Base-by-base conservation (phyloP, 2,888 invertebrate species). In the Dinocampus coccinellae region DNA sequence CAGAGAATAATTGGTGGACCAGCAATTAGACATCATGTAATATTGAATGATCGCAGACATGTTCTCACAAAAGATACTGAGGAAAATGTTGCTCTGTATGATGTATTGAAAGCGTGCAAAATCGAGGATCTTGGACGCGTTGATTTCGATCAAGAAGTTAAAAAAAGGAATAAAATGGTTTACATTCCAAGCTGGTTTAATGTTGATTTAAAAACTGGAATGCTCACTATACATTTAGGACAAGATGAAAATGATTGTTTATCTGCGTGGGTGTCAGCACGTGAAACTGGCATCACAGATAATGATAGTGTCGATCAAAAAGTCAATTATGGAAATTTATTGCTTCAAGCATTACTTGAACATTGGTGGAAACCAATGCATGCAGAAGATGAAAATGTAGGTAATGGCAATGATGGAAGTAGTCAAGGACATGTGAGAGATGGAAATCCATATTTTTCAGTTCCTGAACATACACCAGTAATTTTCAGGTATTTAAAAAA, bases 151-250 rank as follows among this genome's bases (percentile, higher is more conserved):
- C 95, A 96, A 83, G 96, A 98, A 89, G 92, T 96, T 0, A 97
- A 98, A 85, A 95, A 95, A 83, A 90, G 95, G 74, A 95, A 95
- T 82, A 96, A 97, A 89, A 94, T 94, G 91, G 94, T 99, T 64
- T 97, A 95, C 87, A 97, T 99, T 81, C 99, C 99, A 33, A 98
- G 96, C 89, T 99, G 99, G 99, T 99, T 99, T 87, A 96, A 96
- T 78, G 97, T 99, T 57, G 99, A 99, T 89, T 91, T 99, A 60
- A 99, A 99, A 90, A 99, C 98, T 72, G 99, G 99, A 75, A 96
- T 99, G 95, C 90, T 99, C 82, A 98, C 98, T 9, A 97, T 99
- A 86, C 98, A 99, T 84, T 90, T 99, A 80, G 96, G 95, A 0
- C 96, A 96, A 87, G 99, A 99, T 86, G 99, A 99, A 89, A 95